Conservation (phyloP, 2,113 vertebrate species). For the Tupaia tana region DNA sequence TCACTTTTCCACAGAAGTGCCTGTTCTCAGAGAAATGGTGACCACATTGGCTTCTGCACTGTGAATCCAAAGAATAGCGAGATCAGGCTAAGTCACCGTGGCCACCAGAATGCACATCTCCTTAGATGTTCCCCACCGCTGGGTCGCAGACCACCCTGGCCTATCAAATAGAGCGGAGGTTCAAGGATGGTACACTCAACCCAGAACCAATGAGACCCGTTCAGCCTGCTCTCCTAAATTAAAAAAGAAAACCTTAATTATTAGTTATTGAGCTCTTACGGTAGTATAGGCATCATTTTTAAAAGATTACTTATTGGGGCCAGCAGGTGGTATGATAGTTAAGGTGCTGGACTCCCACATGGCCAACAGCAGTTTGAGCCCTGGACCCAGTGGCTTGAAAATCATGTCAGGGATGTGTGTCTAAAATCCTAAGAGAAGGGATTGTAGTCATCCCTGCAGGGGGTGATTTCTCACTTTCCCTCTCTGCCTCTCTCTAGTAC, state of each 20-base stretch:
- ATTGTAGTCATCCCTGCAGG: too few species aligned
- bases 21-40: neutral
- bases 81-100: neutral
- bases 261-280: neutral
- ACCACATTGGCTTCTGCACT: neutral
- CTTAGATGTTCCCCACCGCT: neutral
- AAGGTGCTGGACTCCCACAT: too few species aligned
- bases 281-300: neutral
- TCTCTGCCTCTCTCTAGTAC: too few species aligned
- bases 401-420: too few species aligned
- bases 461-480: too few species aligned
- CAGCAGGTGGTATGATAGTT: too few species aligned
- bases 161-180: neutral
- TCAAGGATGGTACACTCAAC: neutral
- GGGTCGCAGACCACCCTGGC: neutral
- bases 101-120: neutral
- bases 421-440: too few species aligned
- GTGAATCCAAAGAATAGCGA: neutral
- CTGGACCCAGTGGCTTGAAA: too few species aligned
- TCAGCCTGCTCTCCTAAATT: neutral
- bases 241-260: neutral
- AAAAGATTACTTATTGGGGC: too few species aligned
- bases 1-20: neutral
- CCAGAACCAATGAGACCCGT: too few species aligned
- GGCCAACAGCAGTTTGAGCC: too few species aligned